Base-by-base conservation (phyloP, 1,140 invertebrate species). In the Xylocopa sonorina region DNA sequence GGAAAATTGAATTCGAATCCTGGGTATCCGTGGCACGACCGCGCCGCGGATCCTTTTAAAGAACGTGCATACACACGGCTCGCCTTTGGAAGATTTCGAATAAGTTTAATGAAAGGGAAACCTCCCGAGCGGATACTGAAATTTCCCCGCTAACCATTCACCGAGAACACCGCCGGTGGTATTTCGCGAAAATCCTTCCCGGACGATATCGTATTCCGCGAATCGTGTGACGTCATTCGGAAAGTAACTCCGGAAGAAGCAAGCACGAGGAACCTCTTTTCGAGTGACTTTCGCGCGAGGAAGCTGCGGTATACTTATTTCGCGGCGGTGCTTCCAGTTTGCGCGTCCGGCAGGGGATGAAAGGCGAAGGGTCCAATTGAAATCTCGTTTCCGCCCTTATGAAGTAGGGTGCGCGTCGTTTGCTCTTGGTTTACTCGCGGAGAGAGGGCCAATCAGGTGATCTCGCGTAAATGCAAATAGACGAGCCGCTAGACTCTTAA, bases 81-180 rank as follows among this genome's bases (percentile, higher is more conserved):
- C 1, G 3, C 5, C 34, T 10, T n/a, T 4, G 60, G 18, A 38
- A 74, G 60, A 43, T 75, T 66, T 34, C 27, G 14, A 75, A 66
- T 53, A 66, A 66, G 62, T 75, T 75, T 75, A 75, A 75, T 55
- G 72, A 75, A 75, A 75, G 24, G 48, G 48, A 75, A 75, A 53
- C 10, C n/a, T n/a, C n/a, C 24, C 60, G 24, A 6, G 0, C 10
- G 14, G 21, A 24, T 38, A 9, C 24, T 43, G 58, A 75, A 66
- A 75, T 75, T 53, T 29, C 4, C 4, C 43, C 12, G 10, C 24
- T n/a, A 38, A 48, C n/a, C n/a, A 50, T 73, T 38, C 7, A 62
- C 3, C 41, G 6, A 10, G 57, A 46, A 73, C 41, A 48, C 3
- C 18, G 34, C 0, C 18, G 24, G 6, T n/a, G 68, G 24, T 58